Evolutionary conservation across 2,888 invertebrate genomes (phyloP), one percentile per base, ranked within the genome.

Genomic region (Himalopsyche japonica): DNA sequence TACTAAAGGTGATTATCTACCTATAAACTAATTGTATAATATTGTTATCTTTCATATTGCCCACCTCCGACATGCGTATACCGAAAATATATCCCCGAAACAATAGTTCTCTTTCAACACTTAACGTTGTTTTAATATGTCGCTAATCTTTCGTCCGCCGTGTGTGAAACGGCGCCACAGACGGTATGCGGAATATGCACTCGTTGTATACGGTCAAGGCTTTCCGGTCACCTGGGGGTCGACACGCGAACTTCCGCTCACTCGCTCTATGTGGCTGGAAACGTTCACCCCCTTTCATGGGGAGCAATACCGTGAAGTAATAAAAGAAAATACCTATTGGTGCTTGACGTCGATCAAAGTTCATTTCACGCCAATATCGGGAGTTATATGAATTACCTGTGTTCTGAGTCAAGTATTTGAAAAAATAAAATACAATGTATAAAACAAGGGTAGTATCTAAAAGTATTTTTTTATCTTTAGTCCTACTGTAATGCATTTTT

Each of bases 141-240:
- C 30, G 78, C 64, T 78, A 64, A 82, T 82, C 43, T 15, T 43
- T 15, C 64, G 78, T 4, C 37, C 64, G 37, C 64, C 82, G 82
- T 78, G 47, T 57, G 82, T 57, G 82, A 78, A 82, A 20, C 64
- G 64, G 64, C 82, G 57, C 78, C 27, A 20, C 24, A 30, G 78
- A 64, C 78, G 82, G 43, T 78, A 78, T 78, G 49, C 37, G 80
- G 81, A 70, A 84, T 81, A 80, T 84, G 80, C 84, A 84, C 37
- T 76, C 47, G 80, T 79, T 80, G 76, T 80, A 70, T 32, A 79
- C 37, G 84, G 84, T 84, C 84, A 84, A 84, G 84, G 84, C 81
- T 32, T 64, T 79, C 32, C 80, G 70, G n/a, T 64, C 79, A 27
- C 37, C 47, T 76, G 81, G 37, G 77, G 83, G 37, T 20, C 57